A percentile compares a stretch with the other conserved stretches of the same genome.
phyloP scores from a whole-genome alignment of 2,113 vertebrate species.

The Dasypus novemcinctus region DNA sequence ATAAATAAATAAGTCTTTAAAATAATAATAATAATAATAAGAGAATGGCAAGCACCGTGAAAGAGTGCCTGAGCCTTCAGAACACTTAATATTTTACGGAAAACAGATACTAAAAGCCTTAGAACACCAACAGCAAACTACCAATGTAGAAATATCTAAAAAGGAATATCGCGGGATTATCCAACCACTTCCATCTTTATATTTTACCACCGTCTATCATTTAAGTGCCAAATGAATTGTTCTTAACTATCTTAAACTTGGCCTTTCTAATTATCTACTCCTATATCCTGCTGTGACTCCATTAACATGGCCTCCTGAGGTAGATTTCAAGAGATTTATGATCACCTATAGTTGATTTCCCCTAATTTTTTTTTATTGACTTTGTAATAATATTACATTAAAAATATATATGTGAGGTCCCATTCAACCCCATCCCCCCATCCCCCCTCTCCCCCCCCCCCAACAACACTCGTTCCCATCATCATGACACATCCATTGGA shows the following conservation, averaged over 20 bases:
- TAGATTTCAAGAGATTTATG: slow-evolving; percentile 48
- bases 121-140: not conserved
- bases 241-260: slow-evolving; percentile 42
- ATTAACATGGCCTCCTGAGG: slow-evolving; percentile 45
- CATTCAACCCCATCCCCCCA: no score
- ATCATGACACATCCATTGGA: no score
- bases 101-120: not conserved
- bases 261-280: slow-evolving; percentile 37
- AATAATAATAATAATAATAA: slow-evolving; percentile 5
- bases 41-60: not conserved
- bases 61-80: not conserved
- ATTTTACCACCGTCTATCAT: slow-evolving; percentile 14
- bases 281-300: not conserved
- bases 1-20: no score
- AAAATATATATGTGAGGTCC: no score
- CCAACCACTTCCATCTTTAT: not conserved
- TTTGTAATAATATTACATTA: no score
- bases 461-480: no score
- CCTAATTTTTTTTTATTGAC: no score
- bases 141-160: not conserved
- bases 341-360: slow-evolving; percentile 4
- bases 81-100: not conserved
- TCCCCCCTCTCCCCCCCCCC: no score
- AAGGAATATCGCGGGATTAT: not conserved
- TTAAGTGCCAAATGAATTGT: slow-evolving; percentile 26